These are phyloP conservation scores for Fopius arisanus DNA, from an alignment of 1,140 invertebrate genomes.

Conservation along the genomic window DNA sequence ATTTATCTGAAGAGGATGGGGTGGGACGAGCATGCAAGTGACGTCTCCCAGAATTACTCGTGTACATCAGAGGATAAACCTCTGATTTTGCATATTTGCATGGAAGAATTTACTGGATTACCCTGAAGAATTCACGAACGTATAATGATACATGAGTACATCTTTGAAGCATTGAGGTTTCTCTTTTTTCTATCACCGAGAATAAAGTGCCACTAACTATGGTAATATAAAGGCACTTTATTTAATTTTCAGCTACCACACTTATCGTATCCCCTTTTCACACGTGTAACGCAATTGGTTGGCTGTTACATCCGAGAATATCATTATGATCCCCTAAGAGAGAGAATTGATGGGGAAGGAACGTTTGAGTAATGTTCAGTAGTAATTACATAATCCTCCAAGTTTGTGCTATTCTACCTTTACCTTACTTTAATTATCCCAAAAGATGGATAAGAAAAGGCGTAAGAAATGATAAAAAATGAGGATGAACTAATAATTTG, in stretches of 20 bases:
- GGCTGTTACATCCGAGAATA: background rate
- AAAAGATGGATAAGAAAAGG: no score
- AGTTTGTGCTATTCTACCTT: background rate
- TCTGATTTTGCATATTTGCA: conserved; percentile 1
- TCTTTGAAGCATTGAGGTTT: conserved; percentile 3
- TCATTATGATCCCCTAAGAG: background rate
- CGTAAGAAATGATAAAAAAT: no score
- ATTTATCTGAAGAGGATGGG: background rate
- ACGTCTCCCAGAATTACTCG: background rate
- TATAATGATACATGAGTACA: conserved; percentile 1
- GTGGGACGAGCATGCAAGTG: background rate
- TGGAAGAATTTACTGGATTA: background rate
- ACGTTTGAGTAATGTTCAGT: background rate
- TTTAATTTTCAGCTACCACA: conserved; percentile 13
- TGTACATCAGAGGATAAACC: background rate
- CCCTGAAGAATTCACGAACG: conserved; percentile 8
- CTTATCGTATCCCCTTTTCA: conserved; percentile 6
- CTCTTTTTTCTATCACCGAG: background rate
- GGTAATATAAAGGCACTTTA: conserved; percentile 6
- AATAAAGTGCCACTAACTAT: conserved; percentile 13
- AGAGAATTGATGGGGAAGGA: background rate
- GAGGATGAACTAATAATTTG: background rate
- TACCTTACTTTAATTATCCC: no score
- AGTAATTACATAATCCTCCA: background rate
- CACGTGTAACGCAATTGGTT: conserved; percentile 8